Base-by-base conservation (phyloP, 37 sponge, comb jelly and placozoan genomes). In the Halisarca cf. caerulea region DNA sequence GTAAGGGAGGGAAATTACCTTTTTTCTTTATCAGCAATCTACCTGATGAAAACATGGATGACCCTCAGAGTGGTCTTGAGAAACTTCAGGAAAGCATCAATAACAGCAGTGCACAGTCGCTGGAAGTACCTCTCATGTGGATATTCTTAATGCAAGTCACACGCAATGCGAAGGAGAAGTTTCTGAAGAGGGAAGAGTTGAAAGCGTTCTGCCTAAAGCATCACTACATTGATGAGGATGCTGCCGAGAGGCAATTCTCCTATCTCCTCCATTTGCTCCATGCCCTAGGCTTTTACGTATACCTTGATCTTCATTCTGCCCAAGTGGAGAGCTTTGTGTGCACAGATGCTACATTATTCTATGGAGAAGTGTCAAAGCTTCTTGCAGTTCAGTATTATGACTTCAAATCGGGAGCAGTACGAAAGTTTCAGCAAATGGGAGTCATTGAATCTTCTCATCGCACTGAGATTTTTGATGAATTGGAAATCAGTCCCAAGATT, bases 71-170 rank as follows among this genome's bases (percentile, higher is more conserved):
- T n/a, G n/a, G n/a, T n/a, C n/a, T 54, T 17, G 17, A 54, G 17
- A 54, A 54, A 11, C 57, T 54, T 20, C 57, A 17, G 11, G 57
- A 54, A 17, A 11, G 57, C 57, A 54, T 54, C 60, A 9, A 8
- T 4, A 4, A 6, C 28, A 6, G 35, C 1, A 1, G 4, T 4
- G 30, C 35, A 2, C 69, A 30, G 17, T 30, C 38, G 43, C 14
- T 74, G 2, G 43, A 80, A 3, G 41, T 74, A 7, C 77, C 77
- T 8, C 5, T 74, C n/a, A 74, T 38, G 44, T 74, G 77, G 77
- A 41, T 40, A 3, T 21, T 74, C 21, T 24, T 39, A 21, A 20
- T 41, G 21, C 25, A 20, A 18, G 7, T 74, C 77, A 74, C 77
- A 37, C 8, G 44, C 2, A 14, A 37, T 25, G 2, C 44, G 6